Percentiles rank a stretch among this genome's conserved stretches.
phyloP scores from a whole-genome alignment of 2,797 vertebrate species.

The Danio choprae region DNA sequence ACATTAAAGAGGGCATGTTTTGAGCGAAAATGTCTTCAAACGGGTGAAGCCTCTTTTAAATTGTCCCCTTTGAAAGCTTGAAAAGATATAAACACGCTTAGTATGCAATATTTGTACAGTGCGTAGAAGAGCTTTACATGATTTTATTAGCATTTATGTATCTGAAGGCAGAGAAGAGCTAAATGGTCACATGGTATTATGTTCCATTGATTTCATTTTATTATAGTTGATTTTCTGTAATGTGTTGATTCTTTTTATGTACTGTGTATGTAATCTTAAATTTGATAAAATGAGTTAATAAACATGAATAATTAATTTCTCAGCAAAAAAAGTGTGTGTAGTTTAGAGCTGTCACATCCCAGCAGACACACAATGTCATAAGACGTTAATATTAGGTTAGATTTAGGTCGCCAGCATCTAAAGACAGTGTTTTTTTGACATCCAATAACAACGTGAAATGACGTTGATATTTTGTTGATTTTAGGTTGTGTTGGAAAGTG shows the following conservation, averaged over 20 bases:
- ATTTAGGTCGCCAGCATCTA: too few species aligned
- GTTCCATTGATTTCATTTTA: neutral
- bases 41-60: slow-evolving; percentile 21
- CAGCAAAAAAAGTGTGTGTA: neutral
- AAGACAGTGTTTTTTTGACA: too few species aligned
- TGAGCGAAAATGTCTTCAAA: slow-evolving; percentile 47
- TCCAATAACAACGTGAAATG: too few species aligned
- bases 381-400: too few species aligned
- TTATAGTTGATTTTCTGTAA: neutral
- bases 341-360: neutral
- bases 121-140: slow-evolving; percentile 48
- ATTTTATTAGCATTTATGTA: slow-evolving; percentile 52
- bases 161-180: neutral
- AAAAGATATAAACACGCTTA: slow-evolving; percentile 63
- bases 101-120: slow-evolving; percentile 53
- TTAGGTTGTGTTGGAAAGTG: too few species aligned
- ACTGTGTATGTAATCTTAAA: neutral
- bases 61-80: slow-evolving; percentile 22
- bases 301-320: neutral
- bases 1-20: slow-evolving; percentile 53
- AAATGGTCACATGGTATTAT: neutral
- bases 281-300: neutral
- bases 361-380: too few species aligned
- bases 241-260: neutral
- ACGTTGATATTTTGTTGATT: too few species aligned